Evolutionary conservation across 2,797 vertebrate genomes (phyloP).

Genomic region (Brotula barbata): DNA sequence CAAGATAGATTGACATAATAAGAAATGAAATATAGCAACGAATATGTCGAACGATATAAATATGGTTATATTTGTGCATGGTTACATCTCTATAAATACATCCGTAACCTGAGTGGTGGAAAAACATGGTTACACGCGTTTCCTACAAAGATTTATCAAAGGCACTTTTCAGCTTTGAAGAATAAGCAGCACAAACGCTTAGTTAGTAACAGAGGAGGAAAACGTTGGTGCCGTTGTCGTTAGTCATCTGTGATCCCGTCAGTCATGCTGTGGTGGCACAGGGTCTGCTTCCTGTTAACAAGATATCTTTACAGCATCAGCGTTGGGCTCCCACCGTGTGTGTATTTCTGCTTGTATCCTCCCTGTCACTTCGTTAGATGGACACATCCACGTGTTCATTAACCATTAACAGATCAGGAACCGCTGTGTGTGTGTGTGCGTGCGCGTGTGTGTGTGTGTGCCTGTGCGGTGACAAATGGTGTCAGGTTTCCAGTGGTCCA

Average conservation of each 20-base stretch:
- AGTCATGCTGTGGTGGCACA: slow-evolving; percentile 69
- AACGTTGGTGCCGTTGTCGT: slow-evolving; percentile 53
- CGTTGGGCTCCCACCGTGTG: slow-evolving; percentile 69
- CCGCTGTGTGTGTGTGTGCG: too few relatives aligned
- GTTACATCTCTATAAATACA: too few relatives aligned
- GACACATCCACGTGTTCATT: slow-evolving; percentile 66
- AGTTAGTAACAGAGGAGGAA: slow-evolving; percentile 31
- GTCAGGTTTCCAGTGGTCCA: slow-evolving; percentile 48
- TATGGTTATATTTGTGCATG: too few relatives aligned
- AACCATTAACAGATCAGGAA: slow-evolving; percentile 72
- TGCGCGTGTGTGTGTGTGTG: too few relatives aligned
- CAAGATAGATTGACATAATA: too few relatives aligned
- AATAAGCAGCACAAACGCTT: slow-evolving; percentile 47
- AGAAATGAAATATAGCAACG: too few relatives aligned
- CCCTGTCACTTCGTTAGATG: slow-evolving; percentile 64
- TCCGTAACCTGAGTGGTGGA: too few relatives aligned
- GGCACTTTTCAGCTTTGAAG: slow-evolving; percentile 25
- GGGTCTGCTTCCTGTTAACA: slow-evolving; percentile 79
- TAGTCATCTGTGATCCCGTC: slow-evolving; percentile 71
- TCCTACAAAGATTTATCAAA: slow-evolving; percentile 13
- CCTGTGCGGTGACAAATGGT: slow-evolving; percentile 61
- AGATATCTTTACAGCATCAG: slow-evolving; percentile 77
- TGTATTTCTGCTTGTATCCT: slow-evolving; percentile 68
- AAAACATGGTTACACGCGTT: too few relatives aligned
- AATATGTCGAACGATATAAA: too few relatives aligned